Conservation (phyloP, 2,888 invertebrate genomes). For the Oscheius onirici region DNA sequence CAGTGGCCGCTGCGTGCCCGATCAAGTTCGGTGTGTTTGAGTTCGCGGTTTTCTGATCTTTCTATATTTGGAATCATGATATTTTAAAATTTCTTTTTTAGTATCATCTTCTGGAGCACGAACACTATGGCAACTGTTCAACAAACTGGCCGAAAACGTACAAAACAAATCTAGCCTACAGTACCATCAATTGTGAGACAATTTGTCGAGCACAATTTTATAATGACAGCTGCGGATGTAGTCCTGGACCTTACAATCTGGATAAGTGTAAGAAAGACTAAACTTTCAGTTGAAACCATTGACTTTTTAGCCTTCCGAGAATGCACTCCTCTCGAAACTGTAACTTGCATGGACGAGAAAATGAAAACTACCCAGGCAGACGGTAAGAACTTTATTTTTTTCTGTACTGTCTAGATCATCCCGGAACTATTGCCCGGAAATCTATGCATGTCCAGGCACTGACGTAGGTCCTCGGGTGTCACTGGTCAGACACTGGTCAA, state of each 20-base stretch:
- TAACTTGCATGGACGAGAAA: slow-evolving; percentile 43
- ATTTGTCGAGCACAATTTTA: slow-evolving; percentile 53
- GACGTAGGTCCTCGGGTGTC: too few relatives aligned
- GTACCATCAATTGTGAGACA: slow-evolving; percentile 50
- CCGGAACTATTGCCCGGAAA: too few relatives aligned
- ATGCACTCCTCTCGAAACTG: slow-evolving; percentile 52
- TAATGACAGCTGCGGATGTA: slow-evolving; percentile 51
- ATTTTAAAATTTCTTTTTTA: slow-evolving; percentile 34
- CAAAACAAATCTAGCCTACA: slow-evolving; percentile 41
- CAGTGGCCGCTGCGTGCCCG: too few relatives aligned
- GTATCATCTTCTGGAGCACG: slow-evolving; percentile 50
- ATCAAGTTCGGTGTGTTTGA: too few relatives aligned
- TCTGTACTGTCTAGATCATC: neutral
- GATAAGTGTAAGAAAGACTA: slow-evolving; percentile 26
- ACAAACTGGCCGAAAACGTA: slow-evolving; percentile 49
- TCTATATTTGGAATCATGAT: neutral
- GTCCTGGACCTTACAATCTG: slow-evolving; percentile 56
- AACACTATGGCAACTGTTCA: slow-evolving; percentile 58
- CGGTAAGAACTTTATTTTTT: slow-evolving; percentile 13
- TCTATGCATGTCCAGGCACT: too few relatives aligned
- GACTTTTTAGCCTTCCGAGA: slow-evolving; percentile 42
- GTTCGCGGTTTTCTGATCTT: too few relatives aligned
- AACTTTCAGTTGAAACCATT: neutral
- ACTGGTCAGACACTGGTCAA: too few relatives aligned
- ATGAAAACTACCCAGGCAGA: slow-evolving; percentile 8